Conservation (phyloP, 2,888 invertebrate species). For the Tromatobia lineatoria region DNA sequence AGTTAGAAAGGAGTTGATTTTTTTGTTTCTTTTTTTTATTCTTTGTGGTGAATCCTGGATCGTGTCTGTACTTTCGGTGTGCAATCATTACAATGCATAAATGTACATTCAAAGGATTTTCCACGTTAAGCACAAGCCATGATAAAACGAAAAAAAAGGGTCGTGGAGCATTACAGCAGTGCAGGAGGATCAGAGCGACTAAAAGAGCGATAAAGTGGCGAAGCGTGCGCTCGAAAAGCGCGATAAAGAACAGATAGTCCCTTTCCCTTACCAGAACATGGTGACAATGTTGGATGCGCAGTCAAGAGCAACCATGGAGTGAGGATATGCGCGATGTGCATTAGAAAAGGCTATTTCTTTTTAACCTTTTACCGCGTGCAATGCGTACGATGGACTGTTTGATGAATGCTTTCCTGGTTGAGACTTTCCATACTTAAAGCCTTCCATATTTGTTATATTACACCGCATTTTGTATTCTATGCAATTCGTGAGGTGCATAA, state of each 20-base stretch:
- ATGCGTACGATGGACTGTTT: conserved; percentile 18
- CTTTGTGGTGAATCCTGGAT: not conserved
- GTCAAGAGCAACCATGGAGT: not conserved
- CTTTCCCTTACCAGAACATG: not conserved
- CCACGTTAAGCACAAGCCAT: conserved; percentile 23
- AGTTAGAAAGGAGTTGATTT: not conserved
- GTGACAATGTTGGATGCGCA: conserved; percentile 1
- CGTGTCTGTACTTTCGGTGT: conserved; percentile 65
- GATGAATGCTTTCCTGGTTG: conserved; percentile 19
- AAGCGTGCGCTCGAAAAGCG: conserved; percentile 26
- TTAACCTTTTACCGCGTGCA: conserved; percentile 21
- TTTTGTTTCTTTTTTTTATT: conserved; percentile 6
- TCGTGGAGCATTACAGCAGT: not conserved
- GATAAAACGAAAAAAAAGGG: conserved; percentile 39
- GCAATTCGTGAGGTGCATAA: not conserved
- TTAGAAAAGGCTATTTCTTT: conserved; percentile 46
- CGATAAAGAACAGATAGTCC: conserved; percentile 70
- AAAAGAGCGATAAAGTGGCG: conserved; percentile 39
- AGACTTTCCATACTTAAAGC: conserved; percentile 29
- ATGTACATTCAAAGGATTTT: conserved; percentile 15
- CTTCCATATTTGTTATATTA: not conserved
- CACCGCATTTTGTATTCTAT: conserved; percentile 10
- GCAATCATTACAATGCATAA: conserved; percentile 60
- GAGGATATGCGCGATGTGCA: conserved; percentile 21
- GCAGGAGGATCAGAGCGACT: conserved; percentile 26